phyloP scores from a whole-genome alignment of 2,888 invertebrate genomes.

The Masnerella sp. region DNA sequence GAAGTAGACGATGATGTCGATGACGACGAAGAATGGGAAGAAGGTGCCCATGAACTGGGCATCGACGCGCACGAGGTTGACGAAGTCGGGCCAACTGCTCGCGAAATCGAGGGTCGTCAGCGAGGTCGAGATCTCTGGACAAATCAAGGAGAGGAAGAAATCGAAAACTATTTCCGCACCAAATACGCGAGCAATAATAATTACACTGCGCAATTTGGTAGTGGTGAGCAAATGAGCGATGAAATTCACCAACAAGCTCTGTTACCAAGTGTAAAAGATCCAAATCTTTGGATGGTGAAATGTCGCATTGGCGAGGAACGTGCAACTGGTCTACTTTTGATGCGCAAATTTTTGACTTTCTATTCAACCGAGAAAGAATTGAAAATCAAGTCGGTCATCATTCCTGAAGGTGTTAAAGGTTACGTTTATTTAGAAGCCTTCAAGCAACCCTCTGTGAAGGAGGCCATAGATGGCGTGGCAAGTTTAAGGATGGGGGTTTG shows the following conservation, averaged over 20 bases:
- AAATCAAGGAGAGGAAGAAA: slow-evolving; percentile 96
- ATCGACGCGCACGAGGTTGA: slow-evolving; percentile 93
- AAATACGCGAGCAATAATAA: slow-evolving; percentile 86
- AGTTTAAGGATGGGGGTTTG: slow-evolving; percentile 94
- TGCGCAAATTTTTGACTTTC: slow-evolving; percentile 97
- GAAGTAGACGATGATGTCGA: slow-evolving; percentile 92
- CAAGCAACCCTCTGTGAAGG: slow-evolving; percentile 98
- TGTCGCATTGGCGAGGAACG: slow-evolving; percentile 99
- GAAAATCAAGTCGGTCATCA: slow-evolving; percentile 97
- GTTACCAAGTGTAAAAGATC: slow-evolving; percentile 80
- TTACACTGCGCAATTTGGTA: slow-evolving; percentile 83
- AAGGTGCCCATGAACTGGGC: slow-evolving; percentile 95
- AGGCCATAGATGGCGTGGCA: slow-evolving; percentile 95
- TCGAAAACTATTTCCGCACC: slow-evolving; percentile 95
- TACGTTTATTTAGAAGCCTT: slow-evolving; percentile 96
- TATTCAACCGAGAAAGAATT: slow-evolving; percentile 88
- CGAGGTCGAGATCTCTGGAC: slow-evolving; percentile 94
- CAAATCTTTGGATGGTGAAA: slow-evolving; percentile 95
- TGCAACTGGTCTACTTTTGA: slow-evolving; percentile 91
- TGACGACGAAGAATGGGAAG: slow-evolving; percentile 98
- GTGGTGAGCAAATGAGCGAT: slow-evolving; percentile 97
- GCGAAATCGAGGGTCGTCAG: slow-evolving; percentile 95
- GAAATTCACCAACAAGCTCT: slow-evolving; percentile 99
- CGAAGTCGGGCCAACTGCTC: slow-evolving; percentile 93
- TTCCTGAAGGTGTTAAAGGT: slow-evolving; percentile 98